These are phyloP conservation scores for Galemys pyrenaicus DNA, from an alignment of 2,113 vertebrate species.

Conservation along the genomic window DNA sequence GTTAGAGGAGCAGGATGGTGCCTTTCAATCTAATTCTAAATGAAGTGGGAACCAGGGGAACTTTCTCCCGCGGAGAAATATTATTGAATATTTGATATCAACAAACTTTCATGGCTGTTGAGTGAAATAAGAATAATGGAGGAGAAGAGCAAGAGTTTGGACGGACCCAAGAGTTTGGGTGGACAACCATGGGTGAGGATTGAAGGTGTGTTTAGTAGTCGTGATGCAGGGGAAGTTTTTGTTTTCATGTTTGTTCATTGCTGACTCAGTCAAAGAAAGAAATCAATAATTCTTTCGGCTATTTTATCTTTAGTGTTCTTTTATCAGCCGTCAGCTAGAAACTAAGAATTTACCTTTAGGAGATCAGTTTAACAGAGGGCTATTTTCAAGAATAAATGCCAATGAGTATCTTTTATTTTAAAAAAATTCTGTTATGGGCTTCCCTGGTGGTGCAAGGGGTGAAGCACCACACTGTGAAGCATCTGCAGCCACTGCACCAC, in stretches of 20 bases:
- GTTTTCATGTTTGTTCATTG: neutral
- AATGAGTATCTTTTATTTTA: too few species aligned
- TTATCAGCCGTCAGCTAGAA: neutral
- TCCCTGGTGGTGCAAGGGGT: too few species aligned
- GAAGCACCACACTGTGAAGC: too few species aligned
- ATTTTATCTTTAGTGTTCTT: neutral
- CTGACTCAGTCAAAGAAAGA: neutral
- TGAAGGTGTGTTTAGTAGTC: neutral
- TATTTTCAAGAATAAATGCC: neutral
- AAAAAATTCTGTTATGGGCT: neutral
- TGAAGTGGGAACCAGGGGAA: neutral
- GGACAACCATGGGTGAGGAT: too few species aligned
- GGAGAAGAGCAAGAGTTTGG: neutral
- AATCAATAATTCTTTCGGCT: neutral
- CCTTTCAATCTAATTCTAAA: neutral
- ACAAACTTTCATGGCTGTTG: neutral
- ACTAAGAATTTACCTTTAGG: neutral
- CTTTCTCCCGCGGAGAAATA: neutral
- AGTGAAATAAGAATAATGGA: neutral
- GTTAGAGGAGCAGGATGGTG: neutral
- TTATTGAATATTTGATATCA: neutral
- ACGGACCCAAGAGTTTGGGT: neutral
- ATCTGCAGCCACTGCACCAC: too few species aligned
- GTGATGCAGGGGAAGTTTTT: neutral
- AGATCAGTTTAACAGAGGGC: neutral